Conservation (phyloP, 2,797 vertebrate species). For the Atherinosoma microstoma region DNA sequence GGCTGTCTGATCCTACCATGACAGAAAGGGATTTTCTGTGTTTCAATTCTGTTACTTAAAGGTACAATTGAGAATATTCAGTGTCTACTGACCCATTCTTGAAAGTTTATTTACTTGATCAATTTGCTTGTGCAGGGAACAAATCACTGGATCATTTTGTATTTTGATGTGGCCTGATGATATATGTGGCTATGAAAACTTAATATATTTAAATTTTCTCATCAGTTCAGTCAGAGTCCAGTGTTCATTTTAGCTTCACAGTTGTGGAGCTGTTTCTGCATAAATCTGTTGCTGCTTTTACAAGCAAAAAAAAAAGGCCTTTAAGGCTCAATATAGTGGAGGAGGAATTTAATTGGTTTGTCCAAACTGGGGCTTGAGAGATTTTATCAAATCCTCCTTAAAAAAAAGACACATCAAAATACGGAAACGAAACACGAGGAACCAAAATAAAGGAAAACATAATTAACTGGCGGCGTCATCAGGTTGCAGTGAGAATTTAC, state of each 20-base stretch:
- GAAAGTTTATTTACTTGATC: too few species aligned
- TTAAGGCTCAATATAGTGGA: not conserved
- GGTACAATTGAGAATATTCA: too few species aligned
- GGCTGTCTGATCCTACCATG: not conserved
- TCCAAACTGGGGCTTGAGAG: not conserved
- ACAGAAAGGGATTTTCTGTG: too few species aligned
- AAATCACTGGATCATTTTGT: too few species aligned
- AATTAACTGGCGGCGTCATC: not conserved
- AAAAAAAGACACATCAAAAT: not conserved
- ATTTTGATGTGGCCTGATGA: too few species aligned
- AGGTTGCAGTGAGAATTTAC: slow-evolving; percentile 22
- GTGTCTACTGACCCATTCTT: too few species aligned
- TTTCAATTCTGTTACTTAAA: too few species aligned
- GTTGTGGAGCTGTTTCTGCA: not conserved
- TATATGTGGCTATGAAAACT: too few species aligned
- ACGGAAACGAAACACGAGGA: not conserved
- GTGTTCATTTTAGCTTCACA: not conserved
- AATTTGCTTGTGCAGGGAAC: too few species aligned
- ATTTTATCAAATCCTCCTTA: not conserved
- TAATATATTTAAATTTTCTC: too few species aligned
- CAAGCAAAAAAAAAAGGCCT: not conserved
- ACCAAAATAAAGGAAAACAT: slow-evolving; percentile 1
- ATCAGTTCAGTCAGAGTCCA: not conserved
- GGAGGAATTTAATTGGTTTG: not conserved
- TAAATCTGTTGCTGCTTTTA: not conserved